Conservation (phyloP, 2,113 vertebrate species). For the Hoplias malabaricus region DNA sequence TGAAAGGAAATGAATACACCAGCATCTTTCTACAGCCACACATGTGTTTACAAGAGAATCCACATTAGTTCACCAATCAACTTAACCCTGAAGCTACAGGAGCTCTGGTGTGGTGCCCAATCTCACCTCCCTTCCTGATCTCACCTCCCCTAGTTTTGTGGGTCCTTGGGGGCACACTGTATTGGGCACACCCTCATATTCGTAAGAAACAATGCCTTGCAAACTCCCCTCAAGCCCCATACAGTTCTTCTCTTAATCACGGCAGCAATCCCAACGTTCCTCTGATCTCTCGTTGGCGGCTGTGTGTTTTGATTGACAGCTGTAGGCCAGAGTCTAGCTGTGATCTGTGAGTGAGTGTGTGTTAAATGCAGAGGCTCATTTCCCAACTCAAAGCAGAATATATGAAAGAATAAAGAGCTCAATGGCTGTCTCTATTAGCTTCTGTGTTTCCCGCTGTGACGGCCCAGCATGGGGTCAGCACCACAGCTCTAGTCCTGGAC, state of each 20-base stretch:
- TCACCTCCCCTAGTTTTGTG: too few relatives aligned
- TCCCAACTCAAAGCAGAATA: conserved; percentile 58
- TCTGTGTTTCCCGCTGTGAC: conserved; percentile 49
- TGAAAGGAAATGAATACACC: too few relatives aligned
- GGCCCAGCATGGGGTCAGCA: conserved; percentile 58
- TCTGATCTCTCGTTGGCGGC: neutral
- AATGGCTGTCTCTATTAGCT: conserved; percentile 53
- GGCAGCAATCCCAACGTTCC: too few relatives aligned
- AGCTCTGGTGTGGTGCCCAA: too few relatives aligned
- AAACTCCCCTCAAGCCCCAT: neutral
- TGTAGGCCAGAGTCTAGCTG: neutral
- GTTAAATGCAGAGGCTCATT: conserved; percentile 42
- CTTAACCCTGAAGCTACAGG: too few relatives aligned
- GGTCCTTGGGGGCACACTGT: too few relatives aligned
- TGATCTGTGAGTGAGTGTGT: neutral
- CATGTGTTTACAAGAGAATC: too few relatives aligned
- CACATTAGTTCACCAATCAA: too few relatives aligned
- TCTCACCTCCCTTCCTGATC: too few relatives aligned
- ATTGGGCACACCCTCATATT: too few relatives aligned
- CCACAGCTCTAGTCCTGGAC: conserved; percentile 21
- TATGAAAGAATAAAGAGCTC: conserved; percentile 57
- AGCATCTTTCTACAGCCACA: too few relatives aligned
- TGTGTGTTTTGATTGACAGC: neutral
- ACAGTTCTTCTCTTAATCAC: neutral
- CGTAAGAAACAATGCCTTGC: too few relatives aligned